phyloP scores from a whole-genome alignment of 2,888 invertebrate species.

The Caenorhabditis imperialis region DNA sequence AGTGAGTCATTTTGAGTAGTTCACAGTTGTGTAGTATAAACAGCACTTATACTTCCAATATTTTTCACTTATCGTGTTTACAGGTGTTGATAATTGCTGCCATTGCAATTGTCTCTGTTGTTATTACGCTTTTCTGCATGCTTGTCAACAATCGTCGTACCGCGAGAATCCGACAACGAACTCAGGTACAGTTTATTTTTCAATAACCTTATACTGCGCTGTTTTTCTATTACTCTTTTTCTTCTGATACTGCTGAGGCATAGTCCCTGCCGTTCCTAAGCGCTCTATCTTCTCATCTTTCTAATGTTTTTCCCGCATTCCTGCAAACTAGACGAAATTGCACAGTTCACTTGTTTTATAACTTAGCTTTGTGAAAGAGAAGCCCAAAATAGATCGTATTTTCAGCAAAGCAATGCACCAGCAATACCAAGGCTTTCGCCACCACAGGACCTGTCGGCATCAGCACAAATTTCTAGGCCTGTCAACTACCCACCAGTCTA shows the following conservation, averaged over 20 bases:
- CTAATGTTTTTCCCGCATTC: no score
- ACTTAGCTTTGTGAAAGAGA: no score
- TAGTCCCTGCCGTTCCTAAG: no score
- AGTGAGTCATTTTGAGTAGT: no score
- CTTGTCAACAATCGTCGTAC: constrained; percentile 58
- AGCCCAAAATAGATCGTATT: not conserved
- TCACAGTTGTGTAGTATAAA: not conserved
- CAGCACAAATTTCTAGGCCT: constrained; percentile 32
- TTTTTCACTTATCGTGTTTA: not conserved
- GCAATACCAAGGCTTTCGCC: constrained; percentile 40
- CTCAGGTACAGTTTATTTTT: constrained; percentile 31
- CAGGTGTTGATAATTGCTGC: constrained; percentile 58
- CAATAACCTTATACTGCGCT: no score
- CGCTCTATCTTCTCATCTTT: no score
- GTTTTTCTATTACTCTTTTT: no score
- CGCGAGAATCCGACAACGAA: constrained; percentile 46
- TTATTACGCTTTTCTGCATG: constrained; percentile 64
- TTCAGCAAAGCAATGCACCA: constrained; percentile 27
- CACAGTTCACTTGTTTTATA: no score
- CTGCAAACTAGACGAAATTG: no score
- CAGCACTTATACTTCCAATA: not conserved
- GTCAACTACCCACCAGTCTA: constrained; percentile 56
- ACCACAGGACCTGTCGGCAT: constrained; percentile 22
- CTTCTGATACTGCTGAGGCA: no score
- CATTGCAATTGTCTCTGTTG: constrained; percentile 62